These are phyloP conservation scores for Drosophila helvetica DNA, from an alignment of 2,888 invertebrate species.

Conservation along the genomic window DNA sequence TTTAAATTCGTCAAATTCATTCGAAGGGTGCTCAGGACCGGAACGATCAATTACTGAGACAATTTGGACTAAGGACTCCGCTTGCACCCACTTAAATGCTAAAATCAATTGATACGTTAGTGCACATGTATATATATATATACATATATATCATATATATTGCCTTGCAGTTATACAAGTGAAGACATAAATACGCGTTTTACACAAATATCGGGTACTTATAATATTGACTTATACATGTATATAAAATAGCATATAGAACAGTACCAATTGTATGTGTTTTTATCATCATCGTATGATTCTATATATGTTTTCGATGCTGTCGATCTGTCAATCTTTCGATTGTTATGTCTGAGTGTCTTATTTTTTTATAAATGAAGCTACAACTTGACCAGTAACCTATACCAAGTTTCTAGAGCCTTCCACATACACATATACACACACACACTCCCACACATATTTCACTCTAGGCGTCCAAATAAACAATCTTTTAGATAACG, in stretches of 20 bases:
- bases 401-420: too few species aligned
- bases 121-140: slow-evolving; percentile 48
- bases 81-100: slow-evolving; percentile 3
- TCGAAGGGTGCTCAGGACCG: slow-evolving; percentile 41
- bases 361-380: background rate
- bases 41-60: background rate
- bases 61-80: slow-evolving; percentile 5
- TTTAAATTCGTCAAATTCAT: slow-evolving; percentile 58
- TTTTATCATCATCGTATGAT: slow-evolving; percentile 14
- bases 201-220: slow-evolving; percentile 54
- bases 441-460: background rate
- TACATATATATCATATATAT: slow-evolving; percentile 59
- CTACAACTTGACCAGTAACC: too few species aligned
- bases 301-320: slow-evolving; percentile 7
- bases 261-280: slow-evolving; percentile 21
- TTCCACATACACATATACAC: too few species aligned
- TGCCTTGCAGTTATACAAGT: slow-evolving; percentile 32
- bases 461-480: too few species aligned
- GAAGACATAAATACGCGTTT: slow-evolving; percentile 60
- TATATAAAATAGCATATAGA: slow-evolving; percentile 7
- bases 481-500: background rate
- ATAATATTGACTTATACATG: slow-evolving; percentile 11
- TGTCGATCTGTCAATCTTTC: background rate
- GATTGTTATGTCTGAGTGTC: background rate
- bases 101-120: slow-evolving; percentile 50